Evolutionary conservation across 2,113 vertebrate species (phyloP).

Genomic region (Python bivittatus): DNA sequence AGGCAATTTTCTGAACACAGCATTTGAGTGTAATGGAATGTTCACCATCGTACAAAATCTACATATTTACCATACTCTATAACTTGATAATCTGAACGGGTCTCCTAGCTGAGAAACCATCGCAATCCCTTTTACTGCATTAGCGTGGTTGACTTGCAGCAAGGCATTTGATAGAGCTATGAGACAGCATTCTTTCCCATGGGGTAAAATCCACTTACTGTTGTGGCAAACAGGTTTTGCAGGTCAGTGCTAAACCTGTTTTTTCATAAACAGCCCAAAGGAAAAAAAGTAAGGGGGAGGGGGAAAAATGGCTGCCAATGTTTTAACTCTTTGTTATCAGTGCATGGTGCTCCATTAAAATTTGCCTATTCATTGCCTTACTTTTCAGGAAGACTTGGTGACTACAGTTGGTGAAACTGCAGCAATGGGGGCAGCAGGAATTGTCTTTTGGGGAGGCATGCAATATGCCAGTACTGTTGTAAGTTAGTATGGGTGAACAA

Average conservation of each 20-base stretch:
- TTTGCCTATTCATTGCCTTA: constrained; percentile 4
- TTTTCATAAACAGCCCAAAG: background rate
- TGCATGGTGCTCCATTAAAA: background rate
- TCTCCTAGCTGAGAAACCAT: background rate
- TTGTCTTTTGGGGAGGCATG: constrained; percentile 86
- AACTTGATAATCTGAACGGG: background rate
- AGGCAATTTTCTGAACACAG: background rate
- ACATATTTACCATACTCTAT: background rate
- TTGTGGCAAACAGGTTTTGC: background rate
- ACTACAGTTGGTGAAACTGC: constrained; percentile 89
- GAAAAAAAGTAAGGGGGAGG: background rate
- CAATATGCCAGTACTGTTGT: constrained; percentile 73
- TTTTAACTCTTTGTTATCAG: background rate
- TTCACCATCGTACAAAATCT: background rate
- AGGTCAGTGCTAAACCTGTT: background rate
- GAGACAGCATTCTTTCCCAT: background rate
- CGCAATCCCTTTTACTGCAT: background rate
- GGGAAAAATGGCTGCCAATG: fast-evolving
- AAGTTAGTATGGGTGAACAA: background rate
- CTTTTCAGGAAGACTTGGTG: constrained; percentile 83
- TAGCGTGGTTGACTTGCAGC: background rate
- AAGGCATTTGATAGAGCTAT: background rate
- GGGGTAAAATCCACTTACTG: background rate
- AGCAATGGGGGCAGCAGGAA: constrained; percentile 84
- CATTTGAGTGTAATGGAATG: background rate